phyloP scores from a whole-genome alignment of 2,113 vertebrate species.

The Anolis sagrei region DNA sequence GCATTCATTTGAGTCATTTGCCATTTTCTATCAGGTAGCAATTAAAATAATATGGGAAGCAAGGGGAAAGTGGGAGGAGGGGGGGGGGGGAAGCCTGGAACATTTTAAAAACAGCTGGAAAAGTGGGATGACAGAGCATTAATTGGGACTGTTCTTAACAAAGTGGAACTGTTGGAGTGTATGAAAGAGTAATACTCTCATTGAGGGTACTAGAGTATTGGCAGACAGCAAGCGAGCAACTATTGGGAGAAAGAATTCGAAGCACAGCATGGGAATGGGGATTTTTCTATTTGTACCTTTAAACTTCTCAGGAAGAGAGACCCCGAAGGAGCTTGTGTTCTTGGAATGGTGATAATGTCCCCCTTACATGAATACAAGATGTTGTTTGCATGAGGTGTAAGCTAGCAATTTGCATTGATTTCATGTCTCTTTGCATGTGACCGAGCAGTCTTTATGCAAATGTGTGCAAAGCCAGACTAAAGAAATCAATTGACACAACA shows the following conservation, averaged over 20 bases:
- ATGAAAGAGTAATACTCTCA: not conserved
- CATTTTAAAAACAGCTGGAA: too few species aligned
- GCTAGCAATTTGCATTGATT: conserved; percentile 1
- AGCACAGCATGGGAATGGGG: too few species aligned
- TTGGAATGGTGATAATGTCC: conserved; percentile 7
- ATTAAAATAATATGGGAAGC: too few species aligned
- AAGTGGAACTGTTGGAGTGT: too few species aligned
- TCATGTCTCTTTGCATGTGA: conserved; percentile 22
- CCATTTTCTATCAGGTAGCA: too few species aligned
- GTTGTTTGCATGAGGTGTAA: not conserved
- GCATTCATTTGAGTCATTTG: too few species aligned
- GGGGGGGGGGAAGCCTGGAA: too few species aligned
- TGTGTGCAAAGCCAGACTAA: not conserved
- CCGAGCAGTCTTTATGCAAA: conserved; percentile 23
- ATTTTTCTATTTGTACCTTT: not conserved
- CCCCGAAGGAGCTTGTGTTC: not conserved
- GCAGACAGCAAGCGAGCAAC: not conserved
- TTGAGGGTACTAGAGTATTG: not conserved
- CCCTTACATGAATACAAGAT: not conserved
- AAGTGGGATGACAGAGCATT: too few species aligned
- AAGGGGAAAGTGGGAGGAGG: too few species aligned
- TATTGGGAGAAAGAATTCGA: not conserved
- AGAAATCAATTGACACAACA: conserved; percentile 67
- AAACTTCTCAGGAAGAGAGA: not conserved
- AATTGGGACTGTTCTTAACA: too few species aligned